Conservation (phyloP, 2,797 vertebrate genomes). For the Cuculus canorus region DNA sequence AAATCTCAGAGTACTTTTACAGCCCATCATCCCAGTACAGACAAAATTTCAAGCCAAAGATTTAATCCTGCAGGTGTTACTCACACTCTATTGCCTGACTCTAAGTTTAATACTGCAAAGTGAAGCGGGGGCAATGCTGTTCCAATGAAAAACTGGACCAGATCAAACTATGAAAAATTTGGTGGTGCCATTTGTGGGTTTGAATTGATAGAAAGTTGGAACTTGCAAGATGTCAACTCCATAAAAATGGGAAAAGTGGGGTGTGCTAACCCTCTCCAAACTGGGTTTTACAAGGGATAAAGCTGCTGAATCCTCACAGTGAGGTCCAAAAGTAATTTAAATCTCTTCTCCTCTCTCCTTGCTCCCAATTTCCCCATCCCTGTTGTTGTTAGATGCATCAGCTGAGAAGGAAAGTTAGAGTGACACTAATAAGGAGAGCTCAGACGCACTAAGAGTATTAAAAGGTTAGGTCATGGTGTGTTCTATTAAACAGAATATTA, state of each 20-base stretch:
- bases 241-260: background rate
- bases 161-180: background rate
- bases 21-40: rapidly evolving
- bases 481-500: constrained; percentile 61
- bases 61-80: background rate
- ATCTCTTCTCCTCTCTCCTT: background rate
- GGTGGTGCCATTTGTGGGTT: background rate
- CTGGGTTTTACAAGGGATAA: constrained; percentile 19
- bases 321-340: constrained; percentile 41
- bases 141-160: background rate
- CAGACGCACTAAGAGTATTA: constrained; percentile 42
- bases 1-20: background rate
- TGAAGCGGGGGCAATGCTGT: background rate
- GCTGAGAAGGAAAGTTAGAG: constrained; percentile 46
- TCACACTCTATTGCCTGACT: background rate
- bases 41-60: background rate
- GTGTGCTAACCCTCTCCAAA: background rate
- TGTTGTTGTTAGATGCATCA: constrained; percentile 35
- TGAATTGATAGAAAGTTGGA: background rate
- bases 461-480: constrained; percentile 61
- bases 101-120: background rate
- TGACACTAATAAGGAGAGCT: constrained; percentile 50
- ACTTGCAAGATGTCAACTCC: background rate
- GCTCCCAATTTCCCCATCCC: constrained; percentile 28
- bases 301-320: constrained; percentile 42